Evolutionary conservation across 1,140 invertebrate genomes (phyloP).

Genomic region (Adoxophyes honmai): DNA sequence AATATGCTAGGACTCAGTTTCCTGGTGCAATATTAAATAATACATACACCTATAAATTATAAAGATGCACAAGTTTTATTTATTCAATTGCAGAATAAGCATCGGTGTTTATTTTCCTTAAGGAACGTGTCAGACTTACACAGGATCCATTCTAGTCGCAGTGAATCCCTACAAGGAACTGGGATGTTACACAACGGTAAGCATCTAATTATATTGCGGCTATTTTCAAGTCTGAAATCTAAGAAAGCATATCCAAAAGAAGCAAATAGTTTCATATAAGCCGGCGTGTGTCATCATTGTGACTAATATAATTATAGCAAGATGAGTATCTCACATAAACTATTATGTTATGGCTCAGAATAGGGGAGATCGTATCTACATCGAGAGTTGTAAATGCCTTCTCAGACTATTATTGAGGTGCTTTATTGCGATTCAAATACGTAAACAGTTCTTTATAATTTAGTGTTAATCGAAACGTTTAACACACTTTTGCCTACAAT

Average conservation of each 20-base stretch:
- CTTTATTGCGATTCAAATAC: no score
- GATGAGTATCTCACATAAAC: neutral
- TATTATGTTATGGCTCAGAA: no score
- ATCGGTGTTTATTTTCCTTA: slow-evolving; percentile 74
- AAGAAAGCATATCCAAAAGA: neutral
- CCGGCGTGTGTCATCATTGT: neutral
- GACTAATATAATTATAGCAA: neutral
- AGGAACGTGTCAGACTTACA: slow-evolving; percentile 85
- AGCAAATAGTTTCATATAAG: neutral
- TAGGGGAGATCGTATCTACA: no score
- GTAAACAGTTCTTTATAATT: no score
- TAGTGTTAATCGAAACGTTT: no score
- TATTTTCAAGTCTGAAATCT: slow-evolving; percentile 3
- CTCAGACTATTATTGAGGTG: no score
- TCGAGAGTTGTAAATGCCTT: no score
- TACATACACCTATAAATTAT: no score
- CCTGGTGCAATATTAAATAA: no score
- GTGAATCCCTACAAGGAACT: slow-evolving; percentile 97
- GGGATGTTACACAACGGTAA: slow-evolving; percentile 94
- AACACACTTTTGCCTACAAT: neutral
- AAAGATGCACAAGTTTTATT: no score
- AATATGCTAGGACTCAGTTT: no score
- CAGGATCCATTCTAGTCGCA: slow-evolving; percentile 95
- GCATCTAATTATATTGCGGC: slow-evolving; percentile 45
- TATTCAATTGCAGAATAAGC: no score